These are phyloP conservation scores for Wiebesia pumilae DNA, from an alignment of 1,140 invertebrate genomes.

Conservation along the genomic window DNA sequence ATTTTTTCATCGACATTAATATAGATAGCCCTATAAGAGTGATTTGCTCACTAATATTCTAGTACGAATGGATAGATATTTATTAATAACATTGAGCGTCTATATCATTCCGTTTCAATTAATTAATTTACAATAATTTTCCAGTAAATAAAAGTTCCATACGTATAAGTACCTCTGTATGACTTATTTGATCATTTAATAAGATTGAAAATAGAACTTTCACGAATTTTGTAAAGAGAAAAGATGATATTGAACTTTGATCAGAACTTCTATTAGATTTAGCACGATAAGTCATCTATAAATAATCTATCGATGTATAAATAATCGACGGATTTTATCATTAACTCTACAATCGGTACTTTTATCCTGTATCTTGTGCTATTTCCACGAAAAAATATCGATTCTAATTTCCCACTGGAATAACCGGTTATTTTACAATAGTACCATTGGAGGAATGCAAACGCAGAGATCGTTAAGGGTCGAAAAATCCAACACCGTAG, in stretches of 20 bases:
- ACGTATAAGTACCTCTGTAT: too few species aligned
- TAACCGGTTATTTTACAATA: background rate
- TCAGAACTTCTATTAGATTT: background rate
- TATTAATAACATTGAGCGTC: too few species aligned
- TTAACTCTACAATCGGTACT: background rate
- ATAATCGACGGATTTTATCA: background rate
- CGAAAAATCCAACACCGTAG: slow-evolving; percentile 1
- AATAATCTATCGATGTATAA: background rate
- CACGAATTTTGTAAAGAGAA: background rate
- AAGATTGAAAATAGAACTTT: too few species aligned
- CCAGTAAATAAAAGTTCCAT: too few species aligned
- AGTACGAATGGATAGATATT: background rate
- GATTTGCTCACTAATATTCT: background rate
- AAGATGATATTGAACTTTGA: background rate
- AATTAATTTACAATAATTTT: background rate
- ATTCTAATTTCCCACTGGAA: background rate
- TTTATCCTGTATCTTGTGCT: background rate
- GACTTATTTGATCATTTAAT: too few species aligned
- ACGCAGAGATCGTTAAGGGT: background rate
- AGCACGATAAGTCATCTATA: background rate
- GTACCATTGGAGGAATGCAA: background rate
- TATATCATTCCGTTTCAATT: background rate
- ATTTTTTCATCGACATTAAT: background rate
- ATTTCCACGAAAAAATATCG: background rate
- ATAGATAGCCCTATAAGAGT: too few species aligned